These are phyloP conservation scores for Lutjanus argentimaculatus DNA, from an alignment of 2,797 vertebrate genomes.

Conservation along the genomic window DNA sequence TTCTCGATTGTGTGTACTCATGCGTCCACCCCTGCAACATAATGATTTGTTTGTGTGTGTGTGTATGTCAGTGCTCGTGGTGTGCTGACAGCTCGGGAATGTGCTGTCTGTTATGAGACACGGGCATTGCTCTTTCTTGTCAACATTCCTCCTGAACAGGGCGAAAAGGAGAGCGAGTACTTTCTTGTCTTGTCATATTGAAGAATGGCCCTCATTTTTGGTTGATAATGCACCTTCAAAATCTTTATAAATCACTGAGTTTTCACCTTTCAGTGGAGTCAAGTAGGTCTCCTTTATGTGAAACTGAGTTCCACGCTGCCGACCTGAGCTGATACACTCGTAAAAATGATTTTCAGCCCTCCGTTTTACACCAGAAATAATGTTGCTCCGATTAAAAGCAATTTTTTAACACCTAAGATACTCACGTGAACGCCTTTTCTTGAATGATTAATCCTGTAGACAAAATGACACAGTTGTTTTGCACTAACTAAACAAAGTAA, in stretches of 20 bases:
- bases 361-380: neutral
- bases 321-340: constrained; percentile 19
- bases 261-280: constrained; percentile 46
- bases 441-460: constrained; percentile 1
- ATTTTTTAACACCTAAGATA: neutral
- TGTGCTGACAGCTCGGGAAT: constrained; percentile 58
- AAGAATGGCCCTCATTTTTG: constrained; percentile 68
- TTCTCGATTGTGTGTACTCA: constrained; percentile 20
- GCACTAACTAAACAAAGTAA: neutral
- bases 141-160: constrained; percentile 47
- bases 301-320: constrained; percentile 27
- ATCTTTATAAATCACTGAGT: constrained; percentile 61
- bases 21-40: constrained; percentile 35
- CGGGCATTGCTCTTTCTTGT: constrained; percentile 60
- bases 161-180: constrained; percentile 30
- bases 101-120: constrained; percentile 55
- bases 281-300: constrained; percentile 28
- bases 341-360: constrained; percentile 43
- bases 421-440: neutral
- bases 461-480: neutral
- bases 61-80: constrained; percentile 30
- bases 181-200: constrained; percentile 71
- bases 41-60: constrained; percentile 63
- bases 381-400: neutral
- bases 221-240: constrained; percentile 59